Evolutionary conservation across 1,140 invertebrate species (phyloP).

Genomic region (Lycorma delicatula): DNA sequence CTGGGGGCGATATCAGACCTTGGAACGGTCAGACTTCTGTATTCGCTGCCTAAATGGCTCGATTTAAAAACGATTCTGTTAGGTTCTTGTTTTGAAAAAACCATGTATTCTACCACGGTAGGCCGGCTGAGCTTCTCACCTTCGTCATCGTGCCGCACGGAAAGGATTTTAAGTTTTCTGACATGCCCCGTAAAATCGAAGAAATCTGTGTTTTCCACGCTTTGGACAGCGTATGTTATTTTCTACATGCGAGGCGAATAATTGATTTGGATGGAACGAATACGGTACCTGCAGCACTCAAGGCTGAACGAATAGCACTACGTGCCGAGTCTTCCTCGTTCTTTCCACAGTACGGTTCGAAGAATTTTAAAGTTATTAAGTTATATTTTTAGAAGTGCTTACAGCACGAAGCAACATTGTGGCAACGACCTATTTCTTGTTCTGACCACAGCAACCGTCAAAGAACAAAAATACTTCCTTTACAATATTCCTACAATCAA

Average conservation of each 20-base stretch:
- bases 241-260: too few species aligned
- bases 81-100: conserved; percentile 1
- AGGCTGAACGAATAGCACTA: conserved; percentile 11
- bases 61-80: conserved; percentile 4
- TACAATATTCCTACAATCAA: neutral
- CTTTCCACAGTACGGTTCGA: conserved; percentile 10
- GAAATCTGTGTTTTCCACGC: conserved; percentile 3
- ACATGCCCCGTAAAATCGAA: neutral
- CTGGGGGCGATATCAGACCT: neutral
- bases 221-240: too few species aligned
- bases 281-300: conserved; percentile 1
- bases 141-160: conserved; percentile 2
- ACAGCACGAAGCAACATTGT: conserved; percentile 10
- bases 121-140: conserved; percentile 1
- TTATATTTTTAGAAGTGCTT: conserved; percentile 1
- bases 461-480: neutral
- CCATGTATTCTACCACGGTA: conserved; percentile 8
- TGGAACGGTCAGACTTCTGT: conserved; percentile 4
- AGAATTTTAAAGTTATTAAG: conserved; percentile 6
- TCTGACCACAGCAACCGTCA: conserved; percentile 9
- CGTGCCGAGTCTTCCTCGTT: conserved; percentile 12
- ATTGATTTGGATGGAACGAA: too few species aligned
- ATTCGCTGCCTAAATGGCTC: neutral
- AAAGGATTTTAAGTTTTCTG: conserved; percentile 4
- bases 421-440: conserved; percentile 5